Evolutionary conservation across 2,888 invertebrate species (phyloP), one percentile per base, ranked within the genome.

Genomic region (Phoenoteleia sp.): DNA sequence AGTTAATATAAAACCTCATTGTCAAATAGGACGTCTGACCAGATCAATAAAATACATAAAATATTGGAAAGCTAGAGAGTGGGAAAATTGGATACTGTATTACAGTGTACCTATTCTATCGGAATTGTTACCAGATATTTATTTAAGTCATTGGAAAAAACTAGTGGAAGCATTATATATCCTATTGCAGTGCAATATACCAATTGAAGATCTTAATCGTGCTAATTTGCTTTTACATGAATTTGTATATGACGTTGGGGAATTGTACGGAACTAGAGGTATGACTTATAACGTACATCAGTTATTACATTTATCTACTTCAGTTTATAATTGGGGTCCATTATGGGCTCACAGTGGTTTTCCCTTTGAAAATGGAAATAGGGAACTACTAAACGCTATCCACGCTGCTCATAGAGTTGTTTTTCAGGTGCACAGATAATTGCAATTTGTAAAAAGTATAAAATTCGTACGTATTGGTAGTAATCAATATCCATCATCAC

Each of bases 281-380:
- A 67, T 86, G 72, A 76, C 83, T 2, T 87, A 71, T 39, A 87
- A 86, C 69, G 54, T 87, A 1, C 86, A 88, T 45, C 69, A 85
- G 25, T 60, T 87, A 7, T 36, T 74, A n/a, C 88, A 88, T 79
- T 67, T 88, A 19, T 15, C 64, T 6, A 23, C 62, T 45, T 85
- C 84, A 42, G 87, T 88, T 27, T 47, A 47, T 7, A 79, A 87
- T 58, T 89, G 86, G 86, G 87, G 86, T 21, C 86, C 87, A n/a
- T 29, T 88, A 5, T 84, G 81, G 81, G 71, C 67, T 2, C 85
- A 87, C 33, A 85, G 67, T 71, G 79, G 82, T 4, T 87, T 76
- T 36, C 33, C 42, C 3, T 88, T 81, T 54, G 87, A 87, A 64
- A 62, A 83, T 83, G 75, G 69, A 4, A 87, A 86, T 49, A 71